Evolutionary conservation across 2,797 vertebrate genomes (phyloP).

Genomic region (Lerista edwardsae): DNA sequence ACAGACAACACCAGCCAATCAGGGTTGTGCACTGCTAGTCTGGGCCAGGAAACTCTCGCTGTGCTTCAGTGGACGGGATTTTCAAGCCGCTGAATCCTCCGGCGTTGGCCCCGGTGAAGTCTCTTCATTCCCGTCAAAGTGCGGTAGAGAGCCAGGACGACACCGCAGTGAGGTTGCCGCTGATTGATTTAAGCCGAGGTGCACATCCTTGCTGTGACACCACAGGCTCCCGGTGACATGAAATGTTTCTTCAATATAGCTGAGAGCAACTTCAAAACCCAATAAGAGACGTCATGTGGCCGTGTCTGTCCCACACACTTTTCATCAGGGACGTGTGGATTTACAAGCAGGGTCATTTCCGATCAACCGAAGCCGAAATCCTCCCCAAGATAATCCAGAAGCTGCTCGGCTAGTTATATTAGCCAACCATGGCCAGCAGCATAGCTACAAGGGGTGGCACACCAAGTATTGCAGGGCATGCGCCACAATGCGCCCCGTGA

Average conservation of each 20-base stretch:
- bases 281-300: background rate
- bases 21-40: no score
- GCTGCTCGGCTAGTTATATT: background rate
- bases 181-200: constrained; percentile 31
- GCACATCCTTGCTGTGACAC: background rate
- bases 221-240: accelerated
- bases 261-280: constrained; percentile 9
- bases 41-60: no score
- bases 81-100: background rate
- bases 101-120: background rate
- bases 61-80: constrained; percentile 2
- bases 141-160: constrained; percentile 33
- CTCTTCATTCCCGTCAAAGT: constrained; percentile 30
- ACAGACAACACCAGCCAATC: no score
- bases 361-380: background rate
- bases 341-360: accelerated
- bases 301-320: background rate
- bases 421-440: background rate
- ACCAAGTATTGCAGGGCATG: no score
- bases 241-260: background rate
- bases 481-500: no score
- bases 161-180: constrained; percentile 11
- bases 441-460: no score
- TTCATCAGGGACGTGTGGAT: background rate
- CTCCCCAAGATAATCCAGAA: background rate